Evolutionary conservation across 2,113 vertebrate species (phyloP).

Genomic region (Theropithecus gelada): DNA sequence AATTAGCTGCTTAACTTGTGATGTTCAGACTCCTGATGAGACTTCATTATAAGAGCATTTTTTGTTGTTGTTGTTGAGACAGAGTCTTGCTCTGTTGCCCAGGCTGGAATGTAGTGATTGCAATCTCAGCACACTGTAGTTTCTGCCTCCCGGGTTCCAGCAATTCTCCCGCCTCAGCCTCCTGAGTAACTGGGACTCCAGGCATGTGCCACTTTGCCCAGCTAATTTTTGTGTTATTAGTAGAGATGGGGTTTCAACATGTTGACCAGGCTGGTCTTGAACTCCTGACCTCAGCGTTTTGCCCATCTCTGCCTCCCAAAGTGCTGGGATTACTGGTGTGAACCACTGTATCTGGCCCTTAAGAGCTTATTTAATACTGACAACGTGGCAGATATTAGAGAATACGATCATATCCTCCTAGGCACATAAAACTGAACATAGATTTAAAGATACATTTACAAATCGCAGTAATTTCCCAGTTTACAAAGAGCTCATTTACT

Average conservation of each 20-base stretch:
- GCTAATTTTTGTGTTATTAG: too few relatives aligned
- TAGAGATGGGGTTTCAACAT: too few relatives aligned
- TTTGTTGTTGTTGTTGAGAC: not conserved
- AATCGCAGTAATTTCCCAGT: not conserved
- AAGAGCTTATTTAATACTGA: not conserved
- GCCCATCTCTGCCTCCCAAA: too few relatives aligned
- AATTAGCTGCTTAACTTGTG: not conserved
- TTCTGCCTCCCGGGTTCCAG: too few relatives aligned
- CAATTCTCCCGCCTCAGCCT: too few relatives aligned
- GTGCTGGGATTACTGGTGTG: not conserved
- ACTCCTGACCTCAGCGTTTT: not conserved
- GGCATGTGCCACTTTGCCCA: too few relatives aligned
- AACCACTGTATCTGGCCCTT: not conserved
- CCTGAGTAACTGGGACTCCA: too few relatives aligned
- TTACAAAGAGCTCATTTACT: not conserved
- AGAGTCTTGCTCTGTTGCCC: too few relatives aligned
- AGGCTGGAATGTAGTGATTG: too few relatives aligned
- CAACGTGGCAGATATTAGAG: not conserved
- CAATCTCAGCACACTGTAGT: too few relatives aligned
- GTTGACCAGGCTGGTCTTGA: not conserved
- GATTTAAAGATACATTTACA: not conserved
- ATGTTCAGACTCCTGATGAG: not conserved
- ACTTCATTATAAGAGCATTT: not conserved
- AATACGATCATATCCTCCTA: not conserved
- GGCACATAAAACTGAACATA: not conserved